Conservation (phyloP, 2,888 invertebrate genomes). For the Nymphalis c-album region DNA sequence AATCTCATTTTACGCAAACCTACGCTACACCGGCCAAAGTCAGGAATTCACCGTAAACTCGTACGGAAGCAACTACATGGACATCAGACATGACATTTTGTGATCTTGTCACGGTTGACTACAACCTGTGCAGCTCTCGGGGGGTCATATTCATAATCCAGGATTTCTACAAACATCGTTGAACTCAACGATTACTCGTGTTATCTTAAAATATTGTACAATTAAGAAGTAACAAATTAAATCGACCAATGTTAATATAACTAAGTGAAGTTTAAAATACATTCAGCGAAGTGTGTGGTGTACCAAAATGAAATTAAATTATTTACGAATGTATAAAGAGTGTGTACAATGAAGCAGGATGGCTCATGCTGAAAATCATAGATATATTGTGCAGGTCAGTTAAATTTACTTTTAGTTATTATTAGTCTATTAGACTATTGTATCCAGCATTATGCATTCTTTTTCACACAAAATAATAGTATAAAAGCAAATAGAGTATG, state of each 20-base stretch:
- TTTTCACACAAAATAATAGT: background rate
- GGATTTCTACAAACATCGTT: slow-evolving; percentile 29
- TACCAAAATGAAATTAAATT: slow-evolving; percentile 54
- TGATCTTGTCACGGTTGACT: slow-evolving; percentile 69
- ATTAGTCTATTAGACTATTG: background rate
- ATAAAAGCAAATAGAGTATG: background rate
- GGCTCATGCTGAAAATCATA: slow-evolving; percentile 83
- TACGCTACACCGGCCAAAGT: slow-evolving; percentile 33
- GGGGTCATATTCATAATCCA: slow-evolving; percentile 60
- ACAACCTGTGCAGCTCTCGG: slow-evolving; percentile 63
- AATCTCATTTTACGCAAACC: slow-evolving; percentile 44
- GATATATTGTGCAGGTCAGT: slow-evolving; percentile 89
- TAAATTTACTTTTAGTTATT: background rate
- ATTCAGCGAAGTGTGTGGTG: slow-evolving; percentile 25
- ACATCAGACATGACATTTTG: slow-evolving; percentile 57
- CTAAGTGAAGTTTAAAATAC: slow-evolving; percentile 16
- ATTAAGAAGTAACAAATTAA: background rate
- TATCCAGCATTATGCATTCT: background rate
- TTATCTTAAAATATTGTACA: background rate
- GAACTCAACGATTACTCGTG: background rate
- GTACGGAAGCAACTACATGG: slow-evolving; percentile 42
- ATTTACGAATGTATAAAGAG: slow-evolving; percentile 50
- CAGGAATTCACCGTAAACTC: slow-evolving; percentile 27
- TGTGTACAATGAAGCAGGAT: slow-evolving; percentile 77
- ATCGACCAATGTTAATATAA: background rate